These are phyloP conservation scores for Carettochelys insculpta DNA, from an alignment of 2,113 vertebrate genomes.

Conservation along the genomic window DNA sequence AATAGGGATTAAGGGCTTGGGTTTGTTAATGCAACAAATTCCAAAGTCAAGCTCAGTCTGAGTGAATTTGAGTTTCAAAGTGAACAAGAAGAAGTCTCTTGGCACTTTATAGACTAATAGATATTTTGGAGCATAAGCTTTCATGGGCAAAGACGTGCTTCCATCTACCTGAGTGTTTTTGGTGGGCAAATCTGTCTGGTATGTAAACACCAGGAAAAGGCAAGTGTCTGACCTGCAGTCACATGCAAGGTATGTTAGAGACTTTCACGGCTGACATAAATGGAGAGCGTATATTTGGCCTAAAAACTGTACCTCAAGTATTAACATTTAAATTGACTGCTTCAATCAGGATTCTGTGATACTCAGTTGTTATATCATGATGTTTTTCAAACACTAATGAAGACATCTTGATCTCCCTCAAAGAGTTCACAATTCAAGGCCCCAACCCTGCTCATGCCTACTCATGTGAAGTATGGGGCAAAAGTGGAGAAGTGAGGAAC, in stretches of 20 bases:
- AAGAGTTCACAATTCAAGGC: not conserved
- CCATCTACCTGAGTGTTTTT: not conserved
- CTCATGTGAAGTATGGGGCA: not conserved
- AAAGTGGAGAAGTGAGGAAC: not conserved
- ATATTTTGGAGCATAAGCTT: no score
- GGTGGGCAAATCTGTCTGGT: not conserved
- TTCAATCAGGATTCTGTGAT: not conserved
- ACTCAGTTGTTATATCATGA: not conserved
- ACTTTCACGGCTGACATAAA: not conserved
- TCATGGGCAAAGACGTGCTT: no score
- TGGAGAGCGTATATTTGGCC: not conserved
- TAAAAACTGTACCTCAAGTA: not conserved
- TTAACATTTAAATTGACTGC: not conserved
- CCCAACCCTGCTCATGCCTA: not conserved
- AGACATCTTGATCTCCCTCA: not conserved
- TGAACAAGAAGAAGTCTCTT: no score
- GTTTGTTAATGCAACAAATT: not conserved
- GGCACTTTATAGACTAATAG: no score
- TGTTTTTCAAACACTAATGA: not conserved
- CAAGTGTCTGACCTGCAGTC: not conserved
- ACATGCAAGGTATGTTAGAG: not conserved
- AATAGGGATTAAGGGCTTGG: accelerated
- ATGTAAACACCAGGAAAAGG: not conserved
- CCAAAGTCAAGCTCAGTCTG: not conserved
- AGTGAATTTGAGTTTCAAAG: not conserved